Base-by-base conservation (phyloP, 2,113 vertebrate species). In the Quiscalus mexicanus region DNA sequence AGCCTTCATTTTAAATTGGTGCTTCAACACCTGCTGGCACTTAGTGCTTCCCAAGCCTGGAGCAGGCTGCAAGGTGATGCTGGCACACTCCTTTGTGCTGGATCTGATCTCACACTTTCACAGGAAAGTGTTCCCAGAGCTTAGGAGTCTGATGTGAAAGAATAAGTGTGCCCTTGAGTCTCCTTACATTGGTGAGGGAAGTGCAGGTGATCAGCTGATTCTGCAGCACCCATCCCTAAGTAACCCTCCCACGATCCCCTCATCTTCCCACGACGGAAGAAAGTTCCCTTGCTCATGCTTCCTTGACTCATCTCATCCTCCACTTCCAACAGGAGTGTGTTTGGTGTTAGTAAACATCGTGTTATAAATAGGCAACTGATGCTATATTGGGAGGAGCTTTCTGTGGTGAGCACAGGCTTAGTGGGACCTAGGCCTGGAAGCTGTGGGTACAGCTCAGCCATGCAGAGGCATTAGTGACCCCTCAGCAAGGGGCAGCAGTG, bases 281-380 rank as follows among this genome's bases (percentile, higher is more conserved):
- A 92, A 18, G 18, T 47, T 91, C 62, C 50, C 23, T 90, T 95
- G 74, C 87, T 96, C 67, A 33, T 80, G 37, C 25, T 84, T 15
- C 24, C 20, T 84, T 92, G 88, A 92, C 73, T 92, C 44, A 90
- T 96, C 52, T 75, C 3, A 0, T 90, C 71, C 83, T 92, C 64
- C 0, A 2, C 68, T 89, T 91, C 64, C 56, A 89, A 28, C 1
- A 2, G 42, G 50, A 37, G 52, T 28, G 47, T 16, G 7, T 47
- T 89, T 80, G 25, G 73, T 95, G 79, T 90, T 94, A 64, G 94
- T 93, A 96, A 96, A 96, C 76, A 96, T 52, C 25, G 8, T 28
- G 53, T 92, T 96, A 94, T 91, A 93, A 96, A 96, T 86, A 96
- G 80, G 44, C 28, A 87, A 27, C 65, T 58, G 73, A 49, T 95